Percentiles rank a stretch among this genome's conserved stretches.
phyloP scores from a whole-genome alignment of 1,140 invertebrate genomes.

The Gryon sp. region DNA sequence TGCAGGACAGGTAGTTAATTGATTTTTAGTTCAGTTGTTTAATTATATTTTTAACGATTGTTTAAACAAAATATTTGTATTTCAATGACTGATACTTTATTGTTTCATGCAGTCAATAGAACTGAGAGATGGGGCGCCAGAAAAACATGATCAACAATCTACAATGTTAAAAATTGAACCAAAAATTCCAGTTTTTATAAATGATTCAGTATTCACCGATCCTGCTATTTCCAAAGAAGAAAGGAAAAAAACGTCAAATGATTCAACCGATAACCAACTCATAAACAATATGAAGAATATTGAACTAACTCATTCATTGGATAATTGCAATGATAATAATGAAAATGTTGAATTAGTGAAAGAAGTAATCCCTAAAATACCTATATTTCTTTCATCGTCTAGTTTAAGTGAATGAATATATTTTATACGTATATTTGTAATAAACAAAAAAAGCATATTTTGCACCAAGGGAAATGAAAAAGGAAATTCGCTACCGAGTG shows the following conservation, averaged over 20 bases:
- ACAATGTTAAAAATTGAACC: not conserved
- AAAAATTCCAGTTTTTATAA: conserved; percentile 37
- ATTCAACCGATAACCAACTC: not conserved
- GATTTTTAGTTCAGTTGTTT: too few relatives aligned
- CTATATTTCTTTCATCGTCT: conserved; percentile 4
- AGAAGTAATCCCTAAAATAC: not conserved
- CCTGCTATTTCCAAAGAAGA: not conserved
- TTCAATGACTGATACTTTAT: too few relatives aligned
- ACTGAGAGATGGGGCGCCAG: not conserved
- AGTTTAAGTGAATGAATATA: not conserved
- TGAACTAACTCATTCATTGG: not conserved
- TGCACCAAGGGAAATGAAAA: too few relatives aligned
- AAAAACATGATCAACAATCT: not conserved
- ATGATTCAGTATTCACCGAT: conserved; percentile 12
- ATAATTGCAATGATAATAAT: not conserved
- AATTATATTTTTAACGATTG: too few relatives aligned
- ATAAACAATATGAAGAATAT: not conserved
- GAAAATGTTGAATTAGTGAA: not conserved
- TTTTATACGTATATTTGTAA: too few relatives aligned
- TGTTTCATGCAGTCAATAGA: not conserved
- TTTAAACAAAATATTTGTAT: too few relatives aligned
- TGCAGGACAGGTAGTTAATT: conserved; percentile 1
- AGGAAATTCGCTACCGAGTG: too few relatives aligned
- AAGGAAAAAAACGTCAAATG: not conserved
- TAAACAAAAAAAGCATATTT: too few relatives aligned